These are phyloP conservation scores for Drosophila paucipuncta DNA, from an alignment of 2,888 invertebrate species.

Conservation along the genomic window DNA sequence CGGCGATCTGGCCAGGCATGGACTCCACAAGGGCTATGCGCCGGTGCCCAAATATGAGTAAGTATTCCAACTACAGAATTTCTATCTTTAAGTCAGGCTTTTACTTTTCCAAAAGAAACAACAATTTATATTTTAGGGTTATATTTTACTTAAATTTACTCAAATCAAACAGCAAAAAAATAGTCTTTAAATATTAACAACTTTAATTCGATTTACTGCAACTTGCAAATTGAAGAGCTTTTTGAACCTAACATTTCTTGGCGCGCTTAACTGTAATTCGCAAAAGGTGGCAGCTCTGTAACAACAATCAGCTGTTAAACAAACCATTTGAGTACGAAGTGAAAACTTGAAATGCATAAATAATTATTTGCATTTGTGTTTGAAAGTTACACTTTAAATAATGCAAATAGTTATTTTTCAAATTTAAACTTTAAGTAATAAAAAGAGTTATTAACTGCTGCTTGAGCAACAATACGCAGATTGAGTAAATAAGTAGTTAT, in stretches of 20 bases:
- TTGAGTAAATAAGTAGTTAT: not conserved
- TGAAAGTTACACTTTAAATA: not conserved
- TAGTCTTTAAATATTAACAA: not conserved
- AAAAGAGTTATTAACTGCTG: not conserved
- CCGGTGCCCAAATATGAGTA: conserved; percentile 85
- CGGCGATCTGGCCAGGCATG: conserved; percentile 77
- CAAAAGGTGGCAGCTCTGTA: not conserved
- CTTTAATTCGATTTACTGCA: not conserved
- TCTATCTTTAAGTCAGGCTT: not conserved
- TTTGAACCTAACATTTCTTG: not conserved
- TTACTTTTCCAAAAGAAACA: not conserved
- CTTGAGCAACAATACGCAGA: not conserved
- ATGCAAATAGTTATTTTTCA: not conserved
- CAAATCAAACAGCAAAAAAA: not conserved
- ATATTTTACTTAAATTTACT: not conserved
- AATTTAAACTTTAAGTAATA: not conserved
- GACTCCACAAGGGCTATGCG: conserved; percentile 81
- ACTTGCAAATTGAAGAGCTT: not conserved
- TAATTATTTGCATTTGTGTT: not conserved
- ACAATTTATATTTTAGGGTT: not conserved
- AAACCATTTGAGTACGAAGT: not conserved
- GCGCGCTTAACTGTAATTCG: not conserved
- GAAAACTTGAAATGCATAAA: not conserved
- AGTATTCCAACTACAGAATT: conserved; percentile 43
- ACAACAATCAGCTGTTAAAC: conserved; percentile 3